These are phyloP conservation scores for Falcunculus frontatus DNA, from an alignment of 2,113 vertebrate species.

Conservation along the genomic window DNA sequence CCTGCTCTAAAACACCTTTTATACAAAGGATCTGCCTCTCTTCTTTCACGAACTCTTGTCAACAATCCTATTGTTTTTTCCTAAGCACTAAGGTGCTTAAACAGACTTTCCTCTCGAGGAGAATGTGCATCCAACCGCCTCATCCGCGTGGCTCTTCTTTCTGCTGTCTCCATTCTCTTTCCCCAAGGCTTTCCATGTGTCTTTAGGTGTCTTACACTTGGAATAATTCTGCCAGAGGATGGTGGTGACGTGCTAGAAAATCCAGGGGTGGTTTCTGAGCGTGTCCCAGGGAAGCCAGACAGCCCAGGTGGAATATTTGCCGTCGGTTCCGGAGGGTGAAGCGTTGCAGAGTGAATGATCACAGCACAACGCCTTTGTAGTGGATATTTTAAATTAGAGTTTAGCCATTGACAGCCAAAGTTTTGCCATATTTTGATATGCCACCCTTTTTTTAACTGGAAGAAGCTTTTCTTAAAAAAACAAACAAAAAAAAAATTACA, in stretches of 20 bases:
- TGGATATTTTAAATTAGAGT: conserved; percentile 59
- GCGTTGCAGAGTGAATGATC: background rate
- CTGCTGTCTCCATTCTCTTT: background rate
- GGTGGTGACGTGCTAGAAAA: background rate
- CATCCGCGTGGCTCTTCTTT: background rate
- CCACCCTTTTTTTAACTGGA: conserved; percentile 70
- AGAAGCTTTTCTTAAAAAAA: conserved; percentile 73
- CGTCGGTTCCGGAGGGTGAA: background rate
- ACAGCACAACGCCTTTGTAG: conserved; percentile 63
- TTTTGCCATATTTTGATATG: conserved; percentile 75
- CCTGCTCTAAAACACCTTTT: background rate
- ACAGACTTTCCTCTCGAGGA: background rate
- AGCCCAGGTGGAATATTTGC: background rate
- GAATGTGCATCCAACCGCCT: background rate
- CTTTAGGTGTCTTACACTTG: background rate
- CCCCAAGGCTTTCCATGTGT: background rate
- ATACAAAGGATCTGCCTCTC: background rate
- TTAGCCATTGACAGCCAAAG: conserved; percentile 63
- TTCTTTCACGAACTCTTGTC: background rate
- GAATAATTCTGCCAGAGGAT: background rate
- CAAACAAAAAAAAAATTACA: background rate
- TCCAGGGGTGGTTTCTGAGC: background rate
- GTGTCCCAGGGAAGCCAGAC: background rate
- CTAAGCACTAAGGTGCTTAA: background rate
- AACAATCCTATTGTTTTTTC: background rate